A percentile compares a stretch with the other conserved stretches of the same genome.
These are phyloP conservation scores for Erithacus rubecula DNA, from an alignment of 2,797 vertebrate species.

Conservation along the genomic window DNA sequence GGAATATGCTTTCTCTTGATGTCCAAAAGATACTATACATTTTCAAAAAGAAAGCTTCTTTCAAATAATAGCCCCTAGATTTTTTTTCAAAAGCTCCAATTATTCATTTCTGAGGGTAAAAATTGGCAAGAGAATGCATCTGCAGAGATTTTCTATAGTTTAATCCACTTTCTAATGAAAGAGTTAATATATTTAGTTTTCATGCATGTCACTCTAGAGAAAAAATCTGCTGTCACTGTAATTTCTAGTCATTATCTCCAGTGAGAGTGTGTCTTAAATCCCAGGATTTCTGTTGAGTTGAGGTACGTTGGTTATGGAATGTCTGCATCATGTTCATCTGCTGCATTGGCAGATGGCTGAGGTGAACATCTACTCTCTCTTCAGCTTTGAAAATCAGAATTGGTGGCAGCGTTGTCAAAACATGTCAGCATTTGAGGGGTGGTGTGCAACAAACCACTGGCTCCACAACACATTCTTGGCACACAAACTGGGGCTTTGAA, in stretches of 20 bases:
- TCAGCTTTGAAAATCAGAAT: neutral
- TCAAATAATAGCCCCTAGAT: neutral
- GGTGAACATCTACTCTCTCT: neutral
- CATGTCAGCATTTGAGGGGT: neutral
- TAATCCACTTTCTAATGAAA: neutral
- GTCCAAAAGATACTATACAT: neutral
- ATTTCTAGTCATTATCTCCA: neutral
- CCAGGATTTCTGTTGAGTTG: neutral
- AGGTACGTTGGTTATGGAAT: neutral
- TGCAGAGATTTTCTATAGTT: neutral
- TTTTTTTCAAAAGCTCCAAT: neutral
- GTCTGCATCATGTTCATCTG: neutral
- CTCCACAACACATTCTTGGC: neutral
- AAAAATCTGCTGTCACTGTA: neutral
- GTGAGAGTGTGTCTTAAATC: neutral
- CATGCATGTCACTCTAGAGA: neutral
- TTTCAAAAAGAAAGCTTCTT: neutral
- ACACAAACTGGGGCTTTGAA: neutral
- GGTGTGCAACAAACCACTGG: neutral
- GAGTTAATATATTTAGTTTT: neutral
- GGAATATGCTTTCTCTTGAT: neutral
- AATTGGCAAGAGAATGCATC: neutral
- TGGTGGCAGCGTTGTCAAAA: neutral
- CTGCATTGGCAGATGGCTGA: constrained; percentile 10
- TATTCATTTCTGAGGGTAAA: neutral